Conservation (phyloP, 1,140 invertebrate genomes). For the Dendrolimus punctatus region DNA sequence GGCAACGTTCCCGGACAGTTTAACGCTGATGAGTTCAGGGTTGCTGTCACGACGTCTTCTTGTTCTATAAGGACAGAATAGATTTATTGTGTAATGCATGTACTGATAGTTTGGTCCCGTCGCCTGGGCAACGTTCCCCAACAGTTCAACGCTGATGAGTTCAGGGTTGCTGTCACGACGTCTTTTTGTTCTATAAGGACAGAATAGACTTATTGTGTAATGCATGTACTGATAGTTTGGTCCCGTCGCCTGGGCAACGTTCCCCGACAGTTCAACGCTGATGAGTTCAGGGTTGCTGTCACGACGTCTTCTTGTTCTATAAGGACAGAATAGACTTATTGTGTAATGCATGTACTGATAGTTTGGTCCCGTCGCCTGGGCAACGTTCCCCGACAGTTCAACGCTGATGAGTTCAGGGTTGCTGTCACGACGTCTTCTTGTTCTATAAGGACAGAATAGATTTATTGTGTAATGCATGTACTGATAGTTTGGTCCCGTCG, state of each 20-base stretch:
- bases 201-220: background rate
- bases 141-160: constrained; percentile 76
- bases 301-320: constrained; percentile 88
- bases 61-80: constrained; percentile 73
- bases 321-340: constrained; percentile 3
- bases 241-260: constrained; percentile 77
- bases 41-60: constrained; percentile 86
- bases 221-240: constrained; percentile 76
- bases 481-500: constrained; percentile 79
- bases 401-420: constrained; percentile 80
- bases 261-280: constrained; percentile 60
- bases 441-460: constrained; percentile 65
- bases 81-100: background rate
- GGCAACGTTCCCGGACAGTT: constrained; percentile 75
- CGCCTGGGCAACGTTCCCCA: constrained; percentile 79
- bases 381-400: constrained; percentile 76
- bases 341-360: constrained; percentile 33
- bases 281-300: constrained; percentile 70
- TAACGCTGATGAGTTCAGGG: background rate
- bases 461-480: background rate
- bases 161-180: constrained; percentile 84
- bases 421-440: constrained; percentile 88
- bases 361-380: constrained; percentile 81
- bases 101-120: constrained; percentile 81
- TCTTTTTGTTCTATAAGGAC: constrained; percentile 82